Base-by-base conservation (phyloP, 2,888 invertebrate genomes). In the Automeris io region DNA sequence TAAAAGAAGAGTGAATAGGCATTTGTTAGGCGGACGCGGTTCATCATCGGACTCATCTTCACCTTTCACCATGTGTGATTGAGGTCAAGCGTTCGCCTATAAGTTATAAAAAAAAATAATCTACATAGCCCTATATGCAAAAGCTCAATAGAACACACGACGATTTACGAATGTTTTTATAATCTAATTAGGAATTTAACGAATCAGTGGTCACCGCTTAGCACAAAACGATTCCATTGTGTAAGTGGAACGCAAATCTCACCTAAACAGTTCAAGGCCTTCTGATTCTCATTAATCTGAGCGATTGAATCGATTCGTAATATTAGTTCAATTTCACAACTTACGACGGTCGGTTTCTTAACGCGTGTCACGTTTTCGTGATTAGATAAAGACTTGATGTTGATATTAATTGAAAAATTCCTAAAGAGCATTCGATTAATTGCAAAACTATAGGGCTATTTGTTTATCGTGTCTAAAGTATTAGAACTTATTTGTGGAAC, bases 91-190 rank as follows among this genome's bases (percentile, higher is more conserved):
- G n/a, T n/a, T n/a, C n/a, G n/a, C n/a, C n/a, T n/a, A n/a, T n/a
- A n/a, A n/a, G n/a, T n/a, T n/a, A n/a, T n/a, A n/a, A n/a, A n/a
- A n/a, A n/a, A n/a, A n/a, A n/a, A n/a, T n/a, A n/a, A n/a, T n/a
- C n/a, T n/a, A n/a, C n/a, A n/a, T n/a, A 29, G n/a, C 16, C 29
- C 16, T 29, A 4, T 3, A 24, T 11, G 5, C 47, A 51, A 63
- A 42, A 60, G 54, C 63, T 61, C 59, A 52, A 71, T 66, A 69
- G 64, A 45, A 42, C 50, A 47, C 29, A 61, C 72, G 80, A 80
- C 81, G n/a, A 79, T 80, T 81, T 73, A 79, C 77, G 76, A 65
- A 70, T 71, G 71, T 70, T 71, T 64, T 62, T 65, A 54, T 79
- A 72, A 81, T 79, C 77, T 71, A 73, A 78, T 78, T 69, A 66